Base-by-base conservation (phyloP, 2,797 vertebrate species). In the Rachycentron canadum region DNA sequence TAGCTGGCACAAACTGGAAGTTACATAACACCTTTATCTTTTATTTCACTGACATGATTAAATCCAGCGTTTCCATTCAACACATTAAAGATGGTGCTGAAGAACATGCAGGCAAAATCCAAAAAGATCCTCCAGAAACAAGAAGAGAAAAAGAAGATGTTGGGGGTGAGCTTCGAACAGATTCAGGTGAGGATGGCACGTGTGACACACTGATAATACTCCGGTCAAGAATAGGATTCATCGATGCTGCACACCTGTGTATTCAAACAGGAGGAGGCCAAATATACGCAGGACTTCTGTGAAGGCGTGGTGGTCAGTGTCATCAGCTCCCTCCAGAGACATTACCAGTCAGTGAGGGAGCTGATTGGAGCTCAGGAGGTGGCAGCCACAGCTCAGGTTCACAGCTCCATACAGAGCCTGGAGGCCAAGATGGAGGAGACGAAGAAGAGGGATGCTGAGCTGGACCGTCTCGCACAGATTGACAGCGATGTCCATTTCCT, bases 281-380 rank as follows among this genome's bases (percentile, higher is more conserved):
- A 5, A 40, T 26, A 80, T 30, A 60, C 87, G 0, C 69, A 71
- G n/a, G 86, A 89, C 60, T 23, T 74, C 78, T 90, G 89, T 66
- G 87, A 92, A 64, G 25, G 50, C 2, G 9, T 87, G 69, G 50
- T 90, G 17, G 76, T 50, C 4, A 2, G 41, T 0, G 25, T 83
- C 67, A 86, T 90, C 0, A 72, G 85, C 63, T 65, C 58, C 45
- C 63, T 92, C 23, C 89, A 92, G 88, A 86, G 25, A 50, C 85
- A 81, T 32, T 87, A 69, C 43, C 49, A 79, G 26, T 85, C 82
- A 0, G 36, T 92, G 57, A 83, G 21, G 62, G 3, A 75, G 59
- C 36, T 55, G 74, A 84, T 92, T 5, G 21, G 3, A n/a, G 66
- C 58, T 40, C 87, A 76, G 50, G 67, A 73, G 52, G 7, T 57